Evolutionary conservation across 2,888 invertebrate species (phyloP), one percentile per base, ranked within the genome.

Genomic region (Nipponacmea schrenckii): DNA sequence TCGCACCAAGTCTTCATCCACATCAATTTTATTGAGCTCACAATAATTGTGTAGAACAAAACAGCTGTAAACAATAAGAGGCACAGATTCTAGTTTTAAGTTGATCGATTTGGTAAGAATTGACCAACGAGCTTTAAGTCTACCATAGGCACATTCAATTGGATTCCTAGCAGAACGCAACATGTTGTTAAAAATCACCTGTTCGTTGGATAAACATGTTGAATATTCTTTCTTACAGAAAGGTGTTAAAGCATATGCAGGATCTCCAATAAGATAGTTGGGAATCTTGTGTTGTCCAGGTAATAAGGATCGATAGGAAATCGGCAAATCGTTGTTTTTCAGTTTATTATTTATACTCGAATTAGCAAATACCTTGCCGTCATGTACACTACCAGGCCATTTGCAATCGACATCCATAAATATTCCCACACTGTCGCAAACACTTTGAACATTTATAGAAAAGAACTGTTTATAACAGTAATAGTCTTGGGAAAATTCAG

Each of bases 41-140:
- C n/a, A n/a, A n/a, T n/a, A n/a, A n/a, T n/a, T n/a, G n/a, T n/a
- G n/a, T n/a, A n/a, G n/a, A n/a, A n/a, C n/a, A n/a, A n/a, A n/a
- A n/a, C n/a, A n/a, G n/a, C n/a, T n/a, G n/a, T 46, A 46, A 46
- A 46, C 17, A 46, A 46, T 46, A 15, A 46, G 17, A 46, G 50
- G 50, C 17, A 50, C 15, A n/a, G 15, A n/a, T n/a, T 50, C n/a
- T 5, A 50, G 50, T n/a, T 50, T 1, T 15, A 50, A 14, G n/a
- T 50, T 50, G 50, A 50, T 50, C n/a, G 50, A n/a, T 50, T 50
- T 14, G n/a, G 50, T 50, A n/a, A 50, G n/a, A n/a, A 50, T 50
- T 50, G 0, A 15, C 50, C 50, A 50, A 0, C 50, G 15, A 31
- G 31, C 5, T 31, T 31, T 31, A 2, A 31, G 31, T 31, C 31